Evolutionary conservation across 37 sponge, comb jelly and placozoan species (phyloP), one percentile per base, ranked within the genome.

Genomic region (Ianthella basta): DNA sequence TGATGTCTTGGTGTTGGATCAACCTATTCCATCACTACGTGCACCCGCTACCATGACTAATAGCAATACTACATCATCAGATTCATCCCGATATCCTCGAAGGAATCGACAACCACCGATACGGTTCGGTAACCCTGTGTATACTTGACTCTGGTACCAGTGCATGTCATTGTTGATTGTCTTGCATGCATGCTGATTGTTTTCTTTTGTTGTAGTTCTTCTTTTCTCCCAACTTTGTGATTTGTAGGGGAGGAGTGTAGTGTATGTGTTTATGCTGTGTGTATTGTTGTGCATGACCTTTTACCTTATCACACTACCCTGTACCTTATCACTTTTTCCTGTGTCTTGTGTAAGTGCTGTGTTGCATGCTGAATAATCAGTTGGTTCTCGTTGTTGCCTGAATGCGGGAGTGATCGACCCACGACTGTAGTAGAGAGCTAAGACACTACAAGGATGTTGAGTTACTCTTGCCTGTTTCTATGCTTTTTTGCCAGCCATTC

Each of bases 241-340:
- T 64, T 64, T 64, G 66, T 21, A 64, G 66, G 66, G 66, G 66
- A 64, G 66, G 23, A 64, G 66, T 64, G 66, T 64, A 64, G 23
- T 64, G 66, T 64, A 64, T 64, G 66, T 64, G n/a, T 64, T 20
- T 30, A 64, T 21, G 14, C 27, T 29, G 23, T 64, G n/a, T 64
- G n/a, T n/a, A n/a, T n/a, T n/a, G n/a, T n/a, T n/a, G n/a, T n/a
- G n/a, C n/a, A n/a, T n/a, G n/a, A n/a, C n/a, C n/a, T n/a, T n/a
- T n/a, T n/a, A n/a, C n/a, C n/a, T n/a, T n/a, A n/a, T n/a, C n/a
- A n/a, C n/a, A n/a, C n/a, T n/a, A n/a, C n/a, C n/a, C n/a, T n/a
- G n/a, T n/a, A n/a, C n/a, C n/a, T n/a, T n/a, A n/a, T n/a, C n/a
- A n/a, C n/a, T n/a, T n/a, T n/a, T n/a, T n/a, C n/a, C n/a, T n/a